phyloP scores from a whole-genome alignment of 1,140 invertebrate species.

The Megalopta genalis region DNA sequence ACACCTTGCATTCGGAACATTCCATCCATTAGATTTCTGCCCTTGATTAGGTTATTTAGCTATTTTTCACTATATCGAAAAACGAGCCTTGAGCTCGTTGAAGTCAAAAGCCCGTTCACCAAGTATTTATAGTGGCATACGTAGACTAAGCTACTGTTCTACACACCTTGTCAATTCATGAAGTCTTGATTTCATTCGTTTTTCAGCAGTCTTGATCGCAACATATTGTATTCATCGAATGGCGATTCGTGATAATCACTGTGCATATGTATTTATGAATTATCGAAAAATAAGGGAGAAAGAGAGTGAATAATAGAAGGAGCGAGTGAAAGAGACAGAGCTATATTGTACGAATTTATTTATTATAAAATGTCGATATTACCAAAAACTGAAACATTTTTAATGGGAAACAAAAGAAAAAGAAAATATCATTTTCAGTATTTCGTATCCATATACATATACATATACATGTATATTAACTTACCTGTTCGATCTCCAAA shows the following conservation, averaged over 20 bases:
- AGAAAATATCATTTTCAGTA: conserved; percentile 6
- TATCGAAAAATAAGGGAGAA: conserved; percentile 30
- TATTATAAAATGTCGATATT: conserved; percentile 57
- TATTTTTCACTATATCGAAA: conserved; percentile 54
- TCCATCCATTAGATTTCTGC: conserved; percentile 70
- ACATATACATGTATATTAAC: conserved; percentile 33
- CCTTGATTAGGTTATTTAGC: conserved; percentile 56
- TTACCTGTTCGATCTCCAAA: conserved; percentile 22
- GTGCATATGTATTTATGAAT: conserved; percentile 56
- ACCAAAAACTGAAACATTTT: neutral
- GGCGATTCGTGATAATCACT: conserved; percentile 53
- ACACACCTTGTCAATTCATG: conserved; percentile 24
- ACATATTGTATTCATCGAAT: conserved; percentile 41
- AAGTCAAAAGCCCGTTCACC: conserved; percentile 43
- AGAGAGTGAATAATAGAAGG: conserved; percentile 18
- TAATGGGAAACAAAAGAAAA: neutral
- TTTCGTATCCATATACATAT: conserved; percentile 24
- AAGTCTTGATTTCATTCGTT: conserved; percentile 41
- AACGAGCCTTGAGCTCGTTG: conserved; percentile 36
- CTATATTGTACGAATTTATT: conserved; percentile 61
- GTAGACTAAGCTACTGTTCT: conserved; percentile 45
- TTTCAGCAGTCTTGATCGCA: conserved; percentile 24
- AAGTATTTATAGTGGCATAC: conserved; percentile 44
- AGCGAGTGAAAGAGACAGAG: conserved; percentile 35
- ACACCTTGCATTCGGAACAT: conserved; percentile 66